A percentile compares a stretch with the other conserved stretches of the same genome.
phyloP scores from a whole-genome alignment of 2,888 invertebrate genomes.

The Mimachlamys varia region DNA sequence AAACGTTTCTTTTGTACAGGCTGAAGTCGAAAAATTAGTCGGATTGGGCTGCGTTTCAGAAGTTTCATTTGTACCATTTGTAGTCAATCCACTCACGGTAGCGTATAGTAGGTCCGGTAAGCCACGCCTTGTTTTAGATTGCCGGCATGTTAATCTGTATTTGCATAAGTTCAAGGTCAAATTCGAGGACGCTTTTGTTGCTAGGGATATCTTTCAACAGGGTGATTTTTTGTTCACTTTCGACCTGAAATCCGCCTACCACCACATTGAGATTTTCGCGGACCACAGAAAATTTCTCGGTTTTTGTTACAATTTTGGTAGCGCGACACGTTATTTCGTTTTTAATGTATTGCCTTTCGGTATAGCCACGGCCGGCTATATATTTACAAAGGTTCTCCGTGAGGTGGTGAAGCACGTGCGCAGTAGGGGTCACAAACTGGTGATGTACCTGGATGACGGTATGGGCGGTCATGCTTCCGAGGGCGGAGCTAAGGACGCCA shows the following conservation, averaged over 20 bases:
- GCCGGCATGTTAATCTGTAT: too few relatives aligned
- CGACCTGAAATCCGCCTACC: slow-evolving; percentile 47
- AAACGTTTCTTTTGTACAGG: slow-evolving; percentile 20
- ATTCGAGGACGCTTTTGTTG: slow-evolving; percentile 41
- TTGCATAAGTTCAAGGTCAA: slow-evolving; percentile 43
- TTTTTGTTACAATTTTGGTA: too few relatives aligned
- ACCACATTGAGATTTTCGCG: slow-evolving; percentile 44
- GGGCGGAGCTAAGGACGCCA: too few relatives aligned
- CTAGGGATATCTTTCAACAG: slow-evolving; percentile 19
- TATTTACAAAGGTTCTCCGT: too few relatives aligned
- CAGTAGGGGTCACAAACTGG: too few relatives aligned
- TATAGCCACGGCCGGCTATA: too few relatives aligned
- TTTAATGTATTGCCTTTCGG: too few relatives aligned
- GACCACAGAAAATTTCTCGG: too few relatives aligned
- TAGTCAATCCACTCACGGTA: slow-evolving; percentile 41
- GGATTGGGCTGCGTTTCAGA: slow-evolving; percentile 38
- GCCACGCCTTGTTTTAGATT: slow-evolving; percentile 36
- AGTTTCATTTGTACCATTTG: neutral
- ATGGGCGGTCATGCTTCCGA: too few relatives aligned
- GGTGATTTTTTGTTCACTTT: slow-evolving; percentile 43
- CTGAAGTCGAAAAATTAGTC: slow-evolving; percentile 35
- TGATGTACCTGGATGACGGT: too few relatives aligned
- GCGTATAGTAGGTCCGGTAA: slow-evolving; percentile 36
- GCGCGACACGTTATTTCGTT: too few relatives aligned
- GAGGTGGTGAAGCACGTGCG: too few relatives aligned